Percentiles rank a stretch among this genome's conserved stretches.
phyloP scores from a whole-genome alignment of 2,888 invertebrate genomes.

The Ochropleura leucogaster region DNA sequence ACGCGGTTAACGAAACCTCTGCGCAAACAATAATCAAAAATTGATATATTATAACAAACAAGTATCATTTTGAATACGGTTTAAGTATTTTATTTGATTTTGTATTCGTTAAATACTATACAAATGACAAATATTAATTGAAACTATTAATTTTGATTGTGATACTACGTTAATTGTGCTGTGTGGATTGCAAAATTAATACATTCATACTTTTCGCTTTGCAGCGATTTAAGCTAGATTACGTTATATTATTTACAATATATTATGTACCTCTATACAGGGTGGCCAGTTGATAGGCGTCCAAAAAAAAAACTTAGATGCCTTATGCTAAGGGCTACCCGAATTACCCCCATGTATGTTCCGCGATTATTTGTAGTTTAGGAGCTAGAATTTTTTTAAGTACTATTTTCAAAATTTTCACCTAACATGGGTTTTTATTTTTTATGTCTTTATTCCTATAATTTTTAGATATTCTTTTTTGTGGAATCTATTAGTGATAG shows the following conservation, averaged over 20 bases:
- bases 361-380: no score
- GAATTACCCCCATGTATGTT: no score
- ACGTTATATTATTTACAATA: background rate
- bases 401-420: no score
- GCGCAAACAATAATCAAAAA: background rate
- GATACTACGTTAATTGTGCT: background rate
- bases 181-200: constrained; percentile 10
- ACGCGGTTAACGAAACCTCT: background rate
- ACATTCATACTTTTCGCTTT: background rate
- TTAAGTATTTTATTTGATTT: constrained; percentile 1
- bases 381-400: no score
- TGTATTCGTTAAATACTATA: background rate
- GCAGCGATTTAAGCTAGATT: constrained; percentile 9
- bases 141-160: constrained; percentile 14
- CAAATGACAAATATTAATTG: constrained; percentile 16
- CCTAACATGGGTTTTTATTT: no score
- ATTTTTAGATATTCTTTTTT: no score
- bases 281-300: no score
- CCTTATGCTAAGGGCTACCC: no score
- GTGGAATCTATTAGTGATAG: no score
- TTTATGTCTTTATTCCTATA: no score
- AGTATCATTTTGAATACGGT: background rate
- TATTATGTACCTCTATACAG: no score
- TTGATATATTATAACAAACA: background rate
- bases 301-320: no score